phyloP scores from a whole-genome alignment of 1,140 invertebrate species.

The Brachionus rotundiformis region DNA sequence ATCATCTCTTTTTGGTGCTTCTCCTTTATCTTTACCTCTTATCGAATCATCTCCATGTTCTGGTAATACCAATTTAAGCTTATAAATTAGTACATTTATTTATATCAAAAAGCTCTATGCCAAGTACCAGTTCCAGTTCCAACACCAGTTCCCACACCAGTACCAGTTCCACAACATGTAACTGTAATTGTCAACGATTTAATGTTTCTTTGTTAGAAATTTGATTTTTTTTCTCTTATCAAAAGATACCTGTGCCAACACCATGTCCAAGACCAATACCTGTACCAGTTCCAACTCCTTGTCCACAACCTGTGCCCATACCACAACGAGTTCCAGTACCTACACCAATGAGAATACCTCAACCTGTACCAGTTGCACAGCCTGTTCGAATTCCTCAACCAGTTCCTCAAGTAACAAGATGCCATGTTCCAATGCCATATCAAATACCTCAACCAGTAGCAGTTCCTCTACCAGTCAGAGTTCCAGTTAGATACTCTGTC shows the following conservation, averaged over 20 bases:
- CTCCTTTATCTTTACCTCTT: background rate
- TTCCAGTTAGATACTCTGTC: background rate
- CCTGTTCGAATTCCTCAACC: background rate
- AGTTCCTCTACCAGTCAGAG: background rate
- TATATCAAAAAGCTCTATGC: constrained; percentile 16
- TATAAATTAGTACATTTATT: too few relatives aligned
- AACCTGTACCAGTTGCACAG: background rate
- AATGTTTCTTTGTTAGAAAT: background rate
- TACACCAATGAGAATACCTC: background rate
- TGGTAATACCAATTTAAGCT: background rate
- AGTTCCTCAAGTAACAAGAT: background rate
- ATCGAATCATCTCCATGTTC: background rate
- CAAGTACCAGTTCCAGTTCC: background rate
- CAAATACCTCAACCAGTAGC: background rate
- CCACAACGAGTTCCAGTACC: constrained; percentile 4
- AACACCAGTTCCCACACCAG: background rate
- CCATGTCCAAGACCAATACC: background rate
- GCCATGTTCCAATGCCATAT: background rate
- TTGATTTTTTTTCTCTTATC: background rate
- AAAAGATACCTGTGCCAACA: background rate
- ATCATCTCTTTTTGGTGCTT: background rate
- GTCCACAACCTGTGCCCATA: background rate
- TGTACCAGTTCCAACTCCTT: constrained; percentile 15
- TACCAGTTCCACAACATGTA: background rate
- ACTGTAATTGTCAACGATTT: background rate